A percentile compares a stretch with the other conserved stretches of the same genome.
phyloP scores from a whole-genome alignment of 2,797 vertebrate species.

The Myripristis murdjan region DNA sequence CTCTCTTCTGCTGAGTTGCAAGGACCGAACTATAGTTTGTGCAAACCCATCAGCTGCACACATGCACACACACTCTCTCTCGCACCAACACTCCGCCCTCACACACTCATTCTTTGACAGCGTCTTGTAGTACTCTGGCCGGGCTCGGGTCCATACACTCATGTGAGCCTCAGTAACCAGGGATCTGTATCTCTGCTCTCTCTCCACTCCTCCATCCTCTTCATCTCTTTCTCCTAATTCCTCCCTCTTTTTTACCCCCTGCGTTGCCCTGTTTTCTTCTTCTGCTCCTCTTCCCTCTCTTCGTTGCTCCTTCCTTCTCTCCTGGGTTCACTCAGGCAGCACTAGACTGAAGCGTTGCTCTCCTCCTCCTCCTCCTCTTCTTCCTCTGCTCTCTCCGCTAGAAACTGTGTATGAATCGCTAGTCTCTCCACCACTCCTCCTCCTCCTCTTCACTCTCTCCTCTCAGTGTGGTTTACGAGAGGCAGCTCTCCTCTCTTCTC shows the following conservation, averaged over 20 bases:
- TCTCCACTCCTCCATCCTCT: constrained; percentile 63
- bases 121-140: constrained; percentile 57
- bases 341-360: constrained; percentile 47
- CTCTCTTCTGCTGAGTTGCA: constrained; percentile 44
- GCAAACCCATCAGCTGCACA: constrained; percentile 55
- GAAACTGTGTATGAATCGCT: constrained; percentile 30
- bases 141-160: constrained; percentile 61
- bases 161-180: constrained; percentile 58
- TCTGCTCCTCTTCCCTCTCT: constrained; percentile 34
- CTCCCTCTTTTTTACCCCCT: constrained; percentile 24
- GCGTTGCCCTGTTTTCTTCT: constrained; percentile 31
- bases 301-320: constrained; percentile 59
- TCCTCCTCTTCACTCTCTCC: constrained; percentile 45
- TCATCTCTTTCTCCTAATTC: constrained; percentile 24
- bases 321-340: constrained; percentile 67
- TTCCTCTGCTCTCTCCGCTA: constrained; percentile 48
- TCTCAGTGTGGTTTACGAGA: constrained; percentile 59
- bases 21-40: constrained; percentile 48
- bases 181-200: constrained; percentile 45
- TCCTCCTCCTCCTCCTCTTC: constrained; percentile 52
- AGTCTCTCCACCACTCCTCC: constrained; percentile 59
- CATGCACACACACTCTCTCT: background rate
- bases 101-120: constrained; percentile 57
- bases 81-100: constrained; percentile 43
- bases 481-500: constrained; percentile 62